These are phyloP conservation scores for Lutjanus erythropterus DNA, from an alignment of 2,113 vertebrate genomes.

Conservation along the genomic window DNA sequence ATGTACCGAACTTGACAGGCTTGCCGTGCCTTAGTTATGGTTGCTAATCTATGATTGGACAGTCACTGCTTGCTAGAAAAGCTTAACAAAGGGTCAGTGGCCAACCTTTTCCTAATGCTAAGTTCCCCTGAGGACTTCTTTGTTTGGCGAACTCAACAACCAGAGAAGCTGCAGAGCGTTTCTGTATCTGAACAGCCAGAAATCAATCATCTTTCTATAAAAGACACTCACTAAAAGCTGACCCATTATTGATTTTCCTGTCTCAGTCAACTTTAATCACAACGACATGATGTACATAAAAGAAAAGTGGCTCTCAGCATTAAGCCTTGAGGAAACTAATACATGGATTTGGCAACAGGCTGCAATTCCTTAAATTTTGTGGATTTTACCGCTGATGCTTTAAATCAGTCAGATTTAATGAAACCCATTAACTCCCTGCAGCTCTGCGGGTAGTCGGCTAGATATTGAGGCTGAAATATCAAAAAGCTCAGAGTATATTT, in stretches of 20 bases:
- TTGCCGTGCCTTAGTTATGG: no score
- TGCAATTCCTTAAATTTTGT: conserved; percentile 23
- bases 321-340: conserved; percentile 21
- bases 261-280: conserved; percentile 38
- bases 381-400: conserved; percentile 27
- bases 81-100: no score
- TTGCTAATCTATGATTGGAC: no score
- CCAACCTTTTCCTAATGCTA: no score
- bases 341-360: conserved; percentile 24
- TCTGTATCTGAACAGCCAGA: conserved; percentile 3
- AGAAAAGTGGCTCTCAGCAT: background rate
- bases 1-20: no score
- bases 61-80: no score
- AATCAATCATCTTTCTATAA: conserved; percentile 24
- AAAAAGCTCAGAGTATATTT: conserved; percentile 42
- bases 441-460: conserved; percentile 12
- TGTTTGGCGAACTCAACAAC: conserved; percentile 3
- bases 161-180: conserved; percentile 11
- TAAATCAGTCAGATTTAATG: conserved; percentile 45
- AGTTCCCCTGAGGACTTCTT: conserved; percentile 40
- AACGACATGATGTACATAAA: background rate
- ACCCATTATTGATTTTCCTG: conserved; percentile 50
- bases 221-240: conserved; percentile 36
- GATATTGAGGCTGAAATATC: conserved; percentile 50
- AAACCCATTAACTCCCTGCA: conserved; percentile 29